Evolutionary conservation across 2,888 invertebrate genomes (phyloP), one percentile per base, ranked within the genome.

Genomic region (Brachylomia viminalis): DNA sequence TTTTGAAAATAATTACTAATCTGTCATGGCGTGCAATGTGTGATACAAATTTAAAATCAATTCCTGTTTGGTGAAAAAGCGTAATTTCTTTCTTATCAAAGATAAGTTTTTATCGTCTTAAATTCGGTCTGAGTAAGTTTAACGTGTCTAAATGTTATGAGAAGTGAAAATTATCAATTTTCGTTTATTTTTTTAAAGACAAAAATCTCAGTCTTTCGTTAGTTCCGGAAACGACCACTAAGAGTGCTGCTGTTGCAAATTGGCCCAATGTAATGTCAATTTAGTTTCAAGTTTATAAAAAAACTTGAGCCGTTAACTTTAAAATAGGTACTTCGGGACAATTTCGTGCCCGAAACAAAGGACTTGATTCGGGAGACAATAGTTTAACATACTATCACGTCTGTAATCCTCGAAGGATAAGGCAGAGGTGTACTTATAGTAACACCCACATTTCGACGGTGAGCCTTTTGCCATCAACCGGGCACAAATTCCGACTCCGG

Each of bases 41-140:
- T 56, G 23, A 27, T 75, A 58, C 5, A 79, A 56, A 45, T 52
- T 42, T 17, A 49, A 54, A 52, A 80, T 42, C 84, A 82, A 85
- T 85, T 82, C 85, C 67, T 56, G 38, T 76, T 61, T 27, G 1
- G 6, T 66, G 7, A 67, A 20, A 30, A 45, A 59, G 3, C 15
- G 30, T 11, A 30, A 11, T 10, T 30, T 45, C 8, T 27, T 47
- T 7, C 10, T 30, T 49, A 20, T 27, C 5, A 38, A 30, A 10
- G 6, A 20, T 52, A 0, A 15, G 3, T 59, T 49, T 54, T 20
- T 33, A 66, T 66, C 33, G 23, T 59, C 30, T 65, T 78, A 45
- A 82, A 80, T 77, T 56, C 66, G 56, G 61, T 66, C 54, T n/a
- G 42, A 58, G 15, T 54, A n/a, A 47, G 23, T 45, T 33, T 6